These are phyloP conservation scores for Hartigia nigra DNA, from an alignment of 2,888 invertebrate genomes.

Conservation along the genomic window DNA sequence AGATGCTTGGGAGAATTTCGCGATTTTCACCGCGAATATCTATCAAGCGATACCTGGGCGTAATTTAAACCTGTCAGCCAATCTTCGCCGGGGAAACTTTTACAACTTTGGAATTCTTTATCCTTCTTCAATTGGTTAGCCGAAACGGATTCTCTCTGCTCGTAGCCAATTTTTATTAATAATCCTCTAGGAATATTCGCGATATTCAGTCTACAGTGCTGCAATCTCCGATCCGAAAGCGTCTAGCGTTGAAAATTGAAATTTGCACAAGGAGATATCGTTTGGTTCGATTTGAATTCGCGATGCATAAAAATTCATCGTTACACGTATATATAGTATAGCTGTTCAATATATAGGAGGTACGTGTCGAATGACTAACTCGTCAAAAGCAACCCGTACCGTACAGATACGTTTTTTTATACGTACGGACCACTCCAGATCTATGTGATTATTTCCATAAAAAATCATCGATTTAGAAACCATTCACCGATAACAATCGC, in stretches of 20 bases:
- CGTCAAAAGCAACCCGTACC: background rate
- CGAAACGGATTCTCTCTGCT: background rate
- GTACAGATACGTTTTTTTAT: background rate
- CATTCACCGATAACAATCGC: background rate
- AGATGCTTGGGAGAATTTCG: constrained; percentile 39
- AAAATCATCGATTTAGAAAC: background rate
- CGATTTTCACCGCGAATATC: constrained; percentile 30
- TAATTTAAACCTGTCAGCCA: constrained; percentile 30
- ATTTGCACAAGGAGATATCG: background rate
- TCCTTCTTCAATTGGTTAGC: background rate
- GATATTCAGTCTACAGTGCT: background rate
- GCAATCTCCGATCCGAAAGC: background rate
- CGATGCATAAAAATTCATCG: background rate
- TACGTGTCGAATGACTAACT: background rate
- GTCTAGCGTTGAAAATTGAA: background rate
- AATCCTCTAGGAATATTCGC: background rate
- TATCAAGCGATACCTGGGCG: constrained; percentile 10
- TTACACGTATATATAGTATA: background rate
- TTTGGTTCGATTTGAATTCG: background rate
- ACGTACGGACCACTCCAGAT: background rate
- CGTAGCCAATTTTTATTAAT: background rate
- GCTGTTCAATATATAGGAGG: background rate
- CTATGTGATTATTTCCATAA: background rate
- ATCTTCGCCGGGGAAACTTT: constrained; percentile 25
- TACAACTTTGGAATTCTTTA: constrained; percentile 13